phyloP scores from a whole-genome alignment of 2,113 vertebrate species.

The Centropus bengalensis region DNA sequence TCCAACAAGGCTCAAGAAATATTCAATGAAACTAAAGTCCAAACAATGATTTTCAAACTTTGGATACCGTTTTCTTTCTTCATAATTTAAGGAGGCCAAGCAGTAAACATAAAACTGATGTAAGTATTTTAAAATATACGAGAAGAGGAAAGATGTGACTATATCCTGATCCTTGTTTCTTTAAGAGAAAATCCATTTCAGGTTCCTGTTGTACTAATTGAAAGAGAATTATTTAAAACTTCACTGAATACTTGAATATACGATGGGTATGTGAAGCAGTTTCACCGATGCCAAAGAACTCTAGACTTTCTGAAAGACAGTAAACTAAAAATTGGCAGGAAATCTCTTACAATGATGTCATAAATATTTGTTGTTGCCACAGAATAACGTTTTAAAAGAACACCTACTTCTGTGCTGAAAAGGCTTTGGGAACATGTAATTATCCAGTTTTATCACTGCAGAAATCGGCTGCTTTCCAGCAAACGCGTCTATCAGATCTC shows the following conservation, averaged over 20 bases:
- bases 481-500: background rate
- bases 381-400: constrained; percentile 60
- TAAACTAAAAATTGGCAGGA: constrained; percentile 68
- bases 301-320: constrained; percentile 64
- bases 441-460: constrained; percentile 45
- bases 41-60: constrained; percentile 24
- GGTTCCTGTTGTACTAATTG: constrained; percentile 72
- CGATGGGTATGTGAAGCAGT: constrained; percentile 58
- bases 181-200: constrained; percentile 75
- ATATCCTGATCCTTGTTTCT: constrained; percentile 64
- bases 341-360: constrained; percentile 52
- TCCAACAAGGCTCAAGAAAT: constrained; percentile 28
- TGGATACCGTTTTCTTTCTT: background rate
- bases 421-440: constrained; percentile 44
- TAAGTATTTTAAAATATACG: constrained; percentile 59
- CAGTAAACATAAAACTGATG: constrained; percentile 51
- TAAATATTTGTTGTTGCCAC: constrained; percentile 56
- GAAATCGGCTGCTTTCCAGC: constrained; percentile 58
- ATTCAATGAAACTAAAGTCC: constrained; percentile 11
- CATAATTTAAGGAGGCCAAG: constrained; percentile 50
- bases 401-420: constrained; percentile 50
- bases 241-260: constrained; percentile 76
- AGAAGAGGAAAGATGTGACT: constrained; percentile 37
- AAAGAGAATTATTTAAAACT: constrained; percentile 82
- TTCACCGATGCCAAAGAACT: constrained; percentile 67